Evolutionary conservation across 2,113 vertebrate genomes (phyloP), one percentile per base, ranked within the genome.

Genomic region (Ellobius talpinus): DNA sequence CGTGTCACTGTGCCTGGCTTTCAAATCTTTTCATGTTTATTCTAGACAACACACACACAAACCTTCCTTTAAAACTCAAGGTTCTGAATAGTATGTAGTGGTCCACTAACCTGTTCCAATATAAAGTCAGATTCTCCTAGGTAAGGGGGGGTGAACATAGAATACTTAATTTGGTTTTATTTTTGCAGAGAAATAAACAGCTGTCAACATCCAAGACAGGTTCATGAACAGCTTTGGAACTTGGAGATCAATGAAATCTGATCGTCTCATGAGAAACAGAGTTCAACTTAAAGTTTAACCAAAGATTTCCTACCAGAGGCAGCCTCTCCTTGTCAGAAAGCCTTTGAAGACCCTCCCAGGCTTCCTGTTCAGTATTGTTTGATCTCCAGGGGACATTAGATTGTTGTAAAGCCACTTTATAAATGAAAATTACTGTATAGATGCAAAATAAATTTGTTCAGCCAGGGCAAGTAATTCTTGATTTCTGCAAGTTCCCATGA

Each of bases 141-240:
- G 86, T 73, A 97, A 87, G 58, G 52, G 92, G 26, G 55, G 55
- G 36, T 95, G 96, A 97, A 97, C 95, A 97, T 88, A 97, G 96
- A 82, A 96, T 88, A 73, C 78, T 90, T 93, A 94, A 97, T 96
- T 97, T 98, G 89, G 90, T 94, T 97, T 87, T 87, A 47, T 84
- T 97, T 96, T 93, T 63, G 86, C 82, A 84, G 65, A 98, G 89
- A 98, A 93, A 89, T 90, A 96, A 97, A 90, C 91, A 92, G 86
- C 66, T 97, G 95, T 92, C 95, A 93, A 87, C 45, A 76, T 97
- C 85, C 91, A 78, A 84, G 96, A 58, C 72, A 90, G 90, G 81
- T 89, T 97, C 89, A 81, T 45, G 79, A 93, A 96, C 65, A 96
- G 70, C 88, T 97, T 91, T 93, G 95, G 84, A 97, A 96, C 91